These are phyloP conservation scores for Trypoxylus dichotomus DNA, from an alignment of 1,140 invertebrate genomes.

Conservation along the genomic window DNA sequence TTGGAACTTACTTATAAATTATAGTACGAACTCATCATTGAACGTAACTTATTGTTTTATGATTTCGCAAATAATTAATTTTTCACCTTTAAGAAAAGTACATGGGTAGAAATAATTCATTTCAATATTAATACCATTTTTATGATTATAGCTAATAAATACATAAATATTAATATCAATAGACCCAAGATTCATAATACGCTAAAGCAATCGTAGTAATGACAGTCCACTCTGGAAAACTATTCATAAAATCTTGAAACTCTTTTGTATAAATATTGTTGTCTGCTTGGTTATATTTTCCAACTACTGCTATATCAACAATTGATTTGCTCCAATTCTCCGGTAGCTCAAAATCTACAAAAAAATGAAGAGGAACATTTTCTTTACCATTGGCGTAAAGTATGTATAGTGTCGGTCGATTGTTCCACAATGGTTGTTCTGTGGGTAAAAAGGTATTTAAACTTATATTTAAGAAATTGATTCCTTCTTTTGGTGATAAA, in stretches of 20 bases:
- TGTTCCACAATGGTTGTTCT: slow-evolving; percentile 34
- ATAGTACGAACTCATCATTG: too few relatives aligned
- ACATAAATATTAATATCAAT: slow-evolving; percentile 37
- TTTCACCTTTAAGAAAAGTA: too few relatives aligned
- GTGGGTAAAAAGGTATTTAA: slow-evolving; percentile 30
- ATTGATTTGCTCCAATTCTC: slow-evolving; percentile 34
- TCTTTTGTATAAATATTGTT: slow-evolving; percentile 30
- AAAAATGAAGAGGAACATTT: slow-evolving; percentile 39
- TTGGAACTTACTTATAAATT: too few relatives aligned
- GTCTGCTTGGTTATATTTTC: slow-evolving; percentile 45
- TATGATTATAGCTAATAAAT: too few relatives aligned
- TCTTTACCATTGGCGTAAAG: slow-evolving; percentile 44
- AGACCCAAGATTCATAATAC: slow-evolving; percentile 45
- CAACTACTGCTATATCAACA: slow-evolving; percentile 44
- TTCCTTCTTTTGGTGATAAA: slow-evolving; percentile 41
- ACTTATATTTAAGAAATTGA: slow-evolving; percentile 44
- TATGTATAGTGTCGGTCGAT: slow-evolving; percentile 45
- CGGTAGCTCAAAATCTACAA: slow-evolving; percentile 42
- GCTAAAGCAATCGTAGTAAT: slow-evolving; percentile 43
- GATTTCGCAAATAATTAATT: too few relatives aligned
- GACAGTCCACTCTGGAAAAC: slow-evolving; percentile 50
- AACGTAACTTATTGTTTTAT: too few relatives aligned
- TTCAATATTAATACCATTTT: too few relatives aligned
- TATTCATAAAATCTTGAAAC: slow-evolving; percentile 44
- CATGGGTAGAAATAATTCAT: too few relatives aligned